phyloP scores from a whole-genome alignment of 1,140 invertebrate genomes.

The Chlorops oryzae region DNA sequence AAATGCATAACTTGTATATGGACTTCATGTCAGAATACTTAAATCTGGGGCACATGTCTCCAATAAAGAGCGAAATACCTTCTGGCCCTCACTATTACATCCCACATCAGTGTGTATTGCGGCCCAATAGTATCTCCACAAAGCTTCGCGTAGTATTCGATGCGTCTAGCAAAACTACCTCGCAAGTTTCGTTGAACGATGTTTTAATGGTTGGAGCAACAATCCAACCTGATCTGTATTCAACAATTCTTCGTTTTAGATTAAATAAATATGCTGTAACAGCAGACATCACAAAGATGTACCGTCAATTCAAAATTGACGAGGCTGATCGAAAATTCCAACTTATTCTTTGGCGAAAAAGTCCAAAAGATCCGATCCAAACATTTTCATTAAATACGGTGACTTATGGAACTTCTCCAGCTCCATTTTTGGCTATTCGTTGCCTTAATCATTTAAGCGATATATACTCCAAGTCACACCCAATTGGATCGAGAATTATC shows the following conservation, averaged over 20 bases:
- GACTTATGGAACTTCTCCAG: constrained; percentile 36
- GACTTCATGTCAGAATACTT: constrained; percentile 38
- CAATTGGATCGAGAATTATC: constrained; percentile 28
- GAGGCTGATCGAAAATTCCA: constrained; percentile 27
- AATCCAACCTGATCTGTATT: constrained; percentile 20
- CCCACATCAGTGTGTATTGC: constrained; percentile 18
- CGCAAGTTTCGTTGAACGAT: constrained; percentile 21
- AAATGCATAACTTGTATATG: constrained; percentile 14
- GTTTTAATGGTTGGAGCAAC: constrained; percentile 13
- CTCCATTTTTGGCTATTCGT: constrained; percentile 35
- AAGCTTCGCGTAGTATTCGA: constrained; percentile 16
- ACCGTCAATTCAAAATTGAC: constrained; percentile 26
- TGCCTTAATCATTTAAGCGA: constrained; percentile 32
- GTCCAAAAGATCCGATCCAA: constrained; percentile 16
- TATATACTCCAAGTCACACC: constrained; percentile 21
- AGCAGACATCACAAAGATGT: constrained; percentile 35
- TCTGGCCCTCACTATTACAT: constrained; percentile 23
- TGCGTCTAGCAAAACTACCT: constrained; percentile 8
- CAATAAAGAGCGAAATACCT: constrained; percentile 25
- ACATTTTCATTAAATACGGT: constrained; percentile 20
- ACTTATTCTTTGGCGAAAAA: constrained; percentile 39
- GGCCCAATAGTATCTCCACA: constrained; percentile 10
- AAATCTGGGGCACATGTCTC: constrained; percentile 36
- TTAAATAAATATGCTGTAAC: constrained; percentile 26
- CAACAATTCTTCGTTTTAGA: constrained; percentile 43